Percentiles rank a stretch among this genome's conserved stretches.
phyloP scores from a whole-genome alignment of 1,140 invertebrate species.

The Neuroterus valhalla region DNA sequence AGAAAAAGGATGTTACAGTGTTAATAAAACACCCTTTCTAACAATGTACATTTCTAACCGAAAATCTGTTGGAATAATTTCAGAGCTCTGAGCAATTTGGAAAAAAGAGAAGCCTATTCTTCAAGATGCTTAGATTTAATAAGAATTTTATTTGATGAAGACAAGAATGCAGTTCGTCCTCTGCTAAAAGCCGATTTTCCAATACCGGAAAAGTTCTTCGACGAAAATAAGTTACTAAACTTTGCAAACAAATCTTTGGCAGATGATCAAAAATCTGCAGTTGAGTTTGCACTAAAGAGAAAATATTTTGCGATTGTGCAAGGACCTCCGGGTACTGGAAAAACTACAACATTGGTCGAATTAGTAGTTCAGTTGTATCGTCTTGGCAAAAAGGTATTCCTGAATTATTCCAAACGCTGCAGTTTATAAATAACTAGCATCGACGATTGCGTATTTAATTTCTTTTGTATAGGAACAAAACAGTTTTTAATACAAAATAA shows the following conservation, averaged over 20 bases:
- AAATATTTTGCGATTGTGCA: constrained; percentile 71
- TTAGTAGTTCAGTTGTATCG: constrained; percentile 76
- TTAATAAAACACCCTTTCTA: too few relatives aligned
- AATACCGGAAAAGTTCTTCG: constrained; percentile 46
- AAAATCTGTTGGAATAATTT: constrained; percentile 27
- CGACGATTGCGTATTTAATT: too few relatives aligned
- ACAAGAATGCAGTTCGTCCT: constrained; percentile 38
- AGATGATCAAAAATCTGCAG: constrained; percentile 76
- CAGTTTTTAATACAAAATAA: too few relatives aligned
- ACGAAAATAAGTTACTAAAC: constrained; percentile 46
- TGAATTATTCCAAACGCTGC: not conserved
- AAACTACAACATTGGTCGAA: constrained; percentile 81
- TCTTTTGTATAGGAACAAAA: too few relatives aligned
- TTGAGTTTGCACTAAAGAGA: constrained; percentile 77
- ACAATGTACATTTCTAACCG: too few relatives aligned
- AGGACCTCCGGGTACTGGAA: constrained; percentile 77
- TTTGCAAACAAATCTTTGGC: constrained; percentile 73
- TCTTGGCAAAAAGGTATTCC: constrained; percentile 74
- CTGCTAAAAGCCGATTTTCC: constrained; percentile 50
- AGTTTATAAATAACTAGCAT: too few relatives aligned
- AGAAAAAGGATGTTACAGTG: too few relatives aligned
- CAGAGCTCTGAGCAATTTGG: constrained; percentile 55
- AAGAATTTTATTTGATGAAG: constrained; percentile 52
- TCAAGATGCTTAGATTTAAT: constrained; percentile 48
- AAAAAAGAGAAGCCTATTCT: constrained; percentile 51